Conservation (phyloP, 35 echinoderm and acorn worm genomes). For the Stichopus chloronotus region DNA sequence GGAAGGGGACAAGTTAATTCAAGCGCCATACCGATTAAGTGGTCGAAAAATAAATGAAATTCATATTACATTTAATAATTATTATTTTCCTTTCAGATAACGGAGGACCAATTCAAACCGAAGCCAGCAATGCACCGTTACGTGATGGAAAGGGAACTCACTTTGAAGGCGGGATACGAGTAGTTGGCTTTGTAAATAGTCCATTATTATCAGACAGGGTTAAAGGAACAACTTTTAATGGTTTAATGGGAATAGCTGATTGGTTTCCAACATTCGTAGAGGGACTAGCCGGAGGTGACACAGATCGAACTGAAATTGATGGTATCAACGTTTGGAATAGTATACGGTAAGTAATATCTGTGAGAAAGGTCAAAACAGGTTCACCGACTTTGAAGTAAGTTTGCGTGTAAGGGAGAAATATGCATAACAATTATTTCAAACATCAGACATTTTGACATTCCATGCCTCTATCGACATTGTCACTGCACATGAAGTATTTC, state of each 20-base stretch:
- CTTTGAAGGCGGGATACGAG: conserved; percentile 32
- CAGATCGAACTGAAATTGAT: not conserved
- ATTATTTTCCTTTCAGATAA: too few relatives aligned
- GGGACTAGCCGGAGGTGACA: not conserved
- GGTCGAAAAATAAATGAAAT: too few relatives aligned
- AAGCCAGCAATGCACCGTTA: not conserved
- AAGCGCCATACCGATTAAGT: too few relatives aligned
- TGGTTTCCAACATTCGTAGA: conserved; percentile 51
- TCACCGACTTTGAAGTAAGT: too few relatives aligned
- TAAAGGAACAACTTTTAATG: conserved; percentile 16
- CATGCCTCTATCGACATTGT: too few relatives aligned
- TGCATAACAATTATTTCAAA: too few relatives aligned
- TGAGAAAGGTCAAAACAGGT: too few relatives aligned
- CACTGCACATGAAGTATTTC: too few relatives aligned
- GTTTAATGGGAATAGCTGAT: conserved; percentile 38
- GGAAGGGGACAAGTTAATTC: too few relatives aligned
- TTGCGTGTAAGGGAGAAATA: too few relatives aligned
- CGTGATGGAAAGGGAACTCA: conserved; percentile 17
- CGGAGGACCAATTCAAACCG: not conserved
- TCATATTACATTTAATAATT: too few relatives aligned
- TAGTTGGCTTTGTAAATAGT: conserved; percentile 22
- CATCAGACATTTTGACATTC: too few relatives aligned
- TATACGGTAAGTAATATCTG: not conserved
- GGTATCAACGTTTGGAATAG: conserved; percentile 20
- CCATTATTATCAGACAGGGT: not conserved